phyloP scores from a whole-genome alignment of 2,113 vertebrate genomes.

The Cephalopterus ornatus region DNA sequence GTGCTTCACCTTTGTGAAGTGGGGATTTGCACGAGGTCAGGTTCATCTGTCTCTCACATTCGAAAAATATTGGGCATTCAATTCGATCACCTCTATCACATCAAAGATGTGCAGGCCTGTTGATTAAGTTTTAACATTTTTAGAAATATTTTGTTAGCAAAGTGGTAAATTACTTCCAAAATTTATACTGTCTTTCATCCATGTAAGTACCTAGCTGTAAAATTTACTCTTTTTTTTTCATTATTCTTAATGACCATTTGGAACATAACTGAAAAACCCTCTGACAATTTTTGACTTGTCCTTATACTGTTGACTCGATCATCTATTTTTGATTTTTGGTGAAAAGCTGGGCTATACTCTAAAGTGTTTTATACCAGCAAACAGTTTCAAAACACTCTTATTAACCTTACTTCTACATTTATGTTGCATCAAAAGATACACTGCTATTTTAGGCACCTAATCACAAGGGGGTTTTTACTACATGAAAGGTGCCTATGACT shows the following conservation, averaged over 20 bases:
- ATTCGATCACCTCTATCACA: background rate
- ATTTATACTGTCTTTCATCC: background rate
- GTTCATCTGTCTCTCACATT: background rate
- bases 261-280: background rate
- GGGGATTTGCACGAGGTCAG: background rate
- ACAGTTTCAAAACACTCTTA: background rate
- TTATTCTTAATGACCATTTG: background rate
- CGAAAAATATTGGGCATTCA: background rate
- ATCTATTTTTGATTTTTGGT: background rate
- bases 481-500: background rate
- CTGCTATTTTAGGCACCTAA: background rate
- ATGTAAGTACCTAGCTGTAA: background rate
- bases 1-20: background rate
- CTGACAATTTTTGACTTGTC: background rate
- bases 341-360: background rate
- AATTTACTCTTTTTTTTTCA: background rate
- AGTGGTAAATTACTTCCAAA: background rate
- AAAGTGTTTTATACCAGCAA: background rate
- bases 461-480: background rate
- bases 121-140: background rate
- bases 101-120: background rate
- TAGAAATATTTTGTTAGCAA: background rate
- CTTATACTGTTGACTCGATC: background rate
- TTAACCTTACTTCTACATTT: background rate
- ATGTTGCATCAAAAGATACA: background rate